A percentile compares a stretch with the other conserved stretches of the same genome.
phyloP scores from a whole-genome alignment of 2,113 vertebrate species.

The Rhinolophus ferrumequinum region DNA sequence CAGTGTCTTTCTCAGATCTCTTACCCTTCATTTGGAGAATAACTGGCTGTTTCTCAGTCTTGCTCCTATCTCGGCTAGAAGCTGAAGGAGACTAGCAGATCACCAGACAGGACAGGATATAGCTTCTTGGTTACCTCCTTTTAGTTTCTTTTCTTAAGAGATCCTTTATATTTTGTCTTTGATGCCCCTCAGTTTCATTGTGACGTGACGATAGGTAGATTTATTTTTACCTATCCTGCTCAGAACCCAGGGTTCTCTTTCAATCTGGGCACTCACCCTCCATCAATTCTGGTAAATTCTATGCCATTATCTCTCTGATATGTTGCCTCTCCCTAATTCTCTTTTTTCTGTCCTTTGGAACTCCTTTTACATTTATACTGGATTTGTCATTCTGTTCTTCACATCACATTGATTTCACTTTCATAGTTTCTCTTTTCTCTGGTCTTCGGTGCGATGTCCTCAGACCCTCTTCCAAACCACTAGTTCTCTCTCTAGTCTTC shows the following conservation, averaged over 20 bases:
- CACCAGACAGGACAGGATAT: background rate
- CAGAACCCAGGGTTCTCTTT: background rate
- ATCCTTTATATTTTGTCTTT: background rate
- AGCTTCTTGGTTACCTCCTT: background rate
- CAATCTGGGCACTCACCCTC: background rate
- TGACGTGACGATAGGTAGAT: background rate
- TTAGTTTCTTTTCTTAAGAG: constrained; percentile 5
- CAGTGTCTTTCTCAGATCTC: background rate
- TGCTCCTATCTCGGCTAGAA: background rate
- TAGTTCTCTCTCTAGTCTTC: background rate
- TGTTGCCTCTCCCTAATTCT: background rate
- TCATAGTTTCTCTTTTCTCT: background rate
- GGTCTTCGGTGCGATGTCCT: background rate
- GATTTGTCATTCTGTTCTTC: background rate
- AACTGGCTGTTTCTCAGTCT: background rate
- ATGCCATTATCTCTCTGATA: background rate
- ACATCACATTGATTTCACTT: background rate
- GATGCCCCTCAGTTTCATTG: background rate
- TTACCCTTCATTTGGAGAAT: background rate
- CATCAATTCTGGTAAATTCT: background rate
- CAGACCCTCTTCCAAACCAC: background rate
- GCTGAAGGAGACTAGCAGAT: background rate
- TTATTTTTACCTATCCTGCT: background rate
- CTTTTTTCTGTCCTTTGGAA: background rate
- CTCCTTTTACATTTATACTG: background rate